These are phyloP conservation scores for Margarornis squamiger DNA, from an alignment of 2,797 vertebrate species.

Conservation along the genomic window DNA sequence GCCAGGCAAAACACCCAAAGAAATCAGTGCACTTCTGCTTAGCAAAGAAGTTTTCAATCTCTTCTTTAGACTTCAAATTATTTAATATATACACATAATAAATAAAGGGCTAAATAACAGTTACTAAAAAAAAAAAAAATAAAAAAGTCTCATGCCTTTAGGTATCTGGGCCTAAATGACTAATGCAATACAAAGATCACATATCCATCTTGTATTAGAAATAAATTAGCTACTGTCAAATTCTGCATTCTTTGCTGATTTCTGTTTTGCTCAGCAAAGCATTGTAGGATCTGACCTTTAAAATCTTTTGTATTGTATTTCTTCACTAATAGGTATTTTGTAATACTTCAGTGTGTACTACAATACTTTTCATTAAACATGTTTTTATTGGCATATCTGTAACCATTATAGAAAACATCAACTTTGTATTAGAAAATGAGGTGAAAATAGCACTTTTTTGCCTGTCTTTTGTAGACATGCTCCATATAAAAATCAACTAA, in stretches of 20 bases:
- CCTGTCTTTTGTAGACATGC: background rate
- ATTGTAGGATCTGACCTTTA: background rate
- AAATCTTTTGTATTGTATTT: constrained; percentile 14
- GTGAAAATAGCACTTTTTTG: background rate
- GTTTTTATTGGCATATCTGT: background rate
- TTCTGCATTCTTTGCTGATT: background rate
- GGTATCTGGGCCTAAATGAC: background rate
- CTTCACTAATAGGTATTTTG: constrained; percentile 39
- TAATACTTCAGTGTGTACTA: constrained; percentile 20
- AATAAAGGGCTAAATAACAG: constrained; percentile 38
- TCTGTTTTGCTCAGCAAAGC: constrained; percentile 8
- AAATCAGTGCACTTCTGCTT: background rate
- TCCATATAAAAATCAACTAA: background rate
- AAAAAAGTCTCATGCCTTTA: background rate
- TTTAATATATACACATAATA: background rate
- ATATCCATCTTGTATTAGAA: background rate
- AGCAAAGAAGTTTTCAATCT: background rate
- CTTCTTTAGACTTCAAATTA: background rate
- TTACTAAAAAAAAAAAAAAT: background rate
- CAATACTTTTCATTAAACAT: background rate
- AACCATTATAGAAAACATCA: background rate
- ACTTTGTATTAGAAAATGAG: background rate
- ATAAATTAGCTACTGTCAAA: background rate
- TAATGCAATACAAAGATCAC: constrained; percentile 1
- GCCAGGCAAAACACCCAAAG: background rate